phyloP scores from a whole-genome alignment of 2,888 invertebrate species.

The Merodon equestris region DNA sequence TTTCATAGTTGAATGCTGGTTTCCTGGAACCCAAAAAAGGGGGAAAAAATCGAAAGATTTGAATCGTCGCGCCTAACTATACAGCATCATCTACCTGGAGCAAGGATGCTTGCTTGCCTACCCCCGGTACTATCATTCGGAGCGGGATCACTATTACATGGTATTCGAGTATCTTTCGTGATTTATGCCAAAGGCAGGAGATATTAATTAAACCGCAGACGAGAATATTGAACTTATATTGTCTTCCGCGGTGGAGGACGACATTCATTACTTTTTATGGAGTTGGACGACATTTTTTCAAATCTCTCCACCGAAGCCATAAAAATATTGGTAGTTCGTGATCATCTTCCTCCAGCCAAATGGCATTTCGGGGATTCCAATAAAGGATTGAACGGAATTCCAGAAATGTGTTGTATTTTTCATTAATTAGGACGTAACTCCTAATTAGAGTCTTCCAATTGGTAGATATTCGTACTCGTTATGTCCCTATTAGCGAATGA shows the following conservation, averaged over 20 bases:
- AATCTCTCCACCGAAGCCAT: no score
- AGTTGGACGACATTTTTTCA: slow-evolving; percentile 19
- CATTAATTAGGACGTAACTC: slow-evolving; percentile 64
- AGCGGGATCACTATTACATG: neutral
- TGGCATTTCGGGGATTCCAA: slow-evolving; percentile 42
- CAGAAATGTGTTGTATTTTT: slow-evolving; percentile 43
- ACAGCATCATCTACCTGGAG: slow-evolving; percentile 28
- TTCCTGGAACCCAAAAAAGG: slow-evolving; percentile 35
- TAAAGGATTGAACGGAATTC: slow-evolving; percentile 62
- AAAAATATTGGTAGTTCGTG: slow-evolving; percentile 21
- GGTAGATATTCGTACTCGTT: slow-evolving; percentile 30
- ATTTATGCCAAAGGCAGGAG: slow-evolving; percentile 62
- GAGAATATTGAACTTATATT: slow-evolving; percentile 44
- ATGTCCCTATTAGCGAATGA: slow-evolving; percentile 32
- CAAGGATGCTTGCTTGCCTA: no score
- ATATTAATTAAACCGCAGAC: slow-evolving; percentile 64
- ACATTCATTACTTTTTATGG: slow-evolving; percentile 20
- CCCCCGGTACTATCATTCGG: neutral
- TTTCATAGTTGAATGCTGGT: slow-evolving; percentile 34
- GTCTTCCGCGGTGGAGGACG: slow-evolving; percentile 5
- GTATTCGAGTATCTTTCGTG: slow-evolving; percentile 26
- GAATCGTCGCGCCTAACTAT: slow-evolving; percentile 47
- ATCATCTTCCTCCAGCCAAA: slow-evolving; percentile 31
- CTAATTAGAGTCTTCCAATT: slow-evolving; percentile 56
- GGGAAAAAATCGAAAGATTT: slow-evolving; percentile 18